A percentile compares a stretch with the other conserved stretches of the same genome.
These are phyloP conservation scores for Incurvaria masculella DNA, from an alignment of 2,888 invertebrate species.

Conservation along the genomic window DNA sequence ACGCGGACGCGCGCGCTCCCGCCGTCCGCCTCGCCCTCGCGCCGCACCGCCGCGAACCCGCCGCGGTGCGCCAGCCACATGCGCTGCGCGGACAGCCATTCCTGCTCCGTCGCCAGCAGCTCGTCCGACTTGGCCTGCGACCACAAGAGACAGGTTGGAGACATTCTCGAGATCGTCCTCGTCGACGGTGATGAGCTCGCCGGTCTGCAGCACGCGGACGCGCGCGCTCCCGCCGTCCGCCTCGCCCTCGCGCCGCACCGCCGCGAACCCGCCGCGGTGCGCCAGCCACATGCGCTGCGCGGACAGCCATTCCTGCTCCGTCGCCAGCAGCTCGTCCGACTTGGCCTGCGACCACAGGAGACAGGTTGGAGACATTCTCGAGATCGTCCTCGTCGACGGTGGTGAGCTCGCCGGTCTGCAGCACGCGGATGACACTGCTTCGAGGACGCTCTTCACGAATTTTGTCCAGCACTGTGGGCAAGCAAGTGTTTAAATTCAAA, in stretches of 20 bases:
- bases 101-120: conserved; percentile 61
- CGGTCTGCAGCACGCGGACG: conserved; percentile 76
- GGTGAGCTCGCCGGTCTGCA: conserved; percentile 78
- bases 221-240: conserved; percentile 66
- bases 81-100: conserved; percentile 67
- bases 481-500: too few relatives aligned
- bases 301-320: conserved; percentile 66
- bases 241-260: conserved; percentile 70
- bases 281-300: conserved; percentile 87
- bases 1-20: conserved; percentile 74
- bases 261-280: conserved; percentile 90
- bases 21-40: conserved; percentile 66
- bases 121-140: conserved; percentile 64
- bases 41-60: conserved; percentile 81
- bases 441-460: too few relatives aligned
- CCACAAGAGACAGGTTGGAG: conserved; percentile 14
- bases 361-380: conserved; percentile 84
- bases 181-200: conserved; percentile 83
- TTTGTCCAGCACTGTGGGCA: too few relatives aligned
- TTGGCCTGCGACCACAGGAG: conserved; percentile 49
- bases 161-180: conserved; percentile 97
- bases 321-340: conserved; percentile 61
- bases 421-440: too few relatives aligned
- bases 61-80: conserved; percentile 93
- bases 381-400: conserved; percentile 94